Evolutionary conservation across 1,140 invertebrate genomes (phyloP).

Genomic region (Bacillus rossius): DNA sequence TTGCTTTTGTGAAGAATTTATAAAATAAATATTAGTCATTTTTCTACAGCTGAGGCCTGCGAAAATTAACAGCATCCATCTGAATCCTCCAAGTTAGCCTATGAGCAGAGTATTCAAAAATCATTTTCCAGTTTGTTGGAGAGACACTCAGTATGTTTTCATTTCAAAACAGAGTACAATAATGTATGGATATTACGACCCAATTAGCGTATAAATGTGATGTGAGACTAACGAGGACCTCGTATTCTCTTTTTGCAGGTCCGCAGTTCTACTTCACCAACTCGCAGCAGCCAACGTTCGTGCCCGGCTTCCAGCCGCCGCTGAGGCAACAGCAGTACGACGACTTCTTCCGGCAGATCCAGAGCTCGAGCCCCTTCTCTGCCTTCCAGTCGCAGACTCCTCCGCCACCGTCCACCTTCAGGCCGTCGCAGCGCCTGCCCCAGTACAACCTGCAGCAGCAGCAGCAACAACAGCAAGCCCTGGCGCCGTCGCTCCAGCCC

Average conservation of each 20-base stretch:
- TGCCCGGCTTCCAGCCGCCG: conserved; percentile 1
- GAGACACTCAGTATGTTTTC: too few relatives aligned
- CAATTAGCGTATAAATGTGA: too few relatives aligned
- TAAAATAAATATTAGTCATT: too few relatives aligned
- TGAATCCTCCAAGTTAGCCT: too few relatives aligned
- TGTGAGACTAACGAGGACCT: too few relatives aligned
- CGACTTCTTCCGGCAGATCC: conserved; percentile 7
- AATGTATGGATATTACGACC: too few relatives aligned
- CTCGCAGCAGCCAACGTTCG: conserved; percentile 1
- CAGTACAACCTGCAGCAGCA: not conserved
- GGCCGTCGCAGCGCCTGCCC: not conserved
- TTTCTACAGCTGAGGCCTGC: too few relatives aligned
- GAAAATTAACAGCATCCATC: too few relatives aligned
- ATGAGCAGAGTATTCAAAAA: too few relatives aligned
- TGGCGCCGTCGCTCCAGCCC: not conserved
- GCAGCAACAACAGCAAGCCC: not conserved
- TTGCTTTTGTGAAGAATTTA: too few relatives aligned
- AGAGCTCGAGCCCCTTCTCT: not conserved
- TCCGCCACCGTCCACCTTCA: not conserved
- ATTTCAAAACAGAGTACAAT: too few relatives aligned
- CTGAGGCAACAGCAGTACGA: not conserved
- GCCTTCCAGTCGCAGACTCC: not conserved
- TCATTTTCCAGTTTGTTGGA: too few relatives aligned
- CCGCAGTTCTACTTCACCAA: conserved; percentile 15
- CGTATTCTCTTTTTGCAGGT: conserved; percentile 10